Percentiles rank a stretch among this genome's conserved stretches.
These are phyloP conservation scores for Scolopax mira DNA, from an alignment of 2,113 vertebrate genomes.

Conservation along the genomic window DNA sequence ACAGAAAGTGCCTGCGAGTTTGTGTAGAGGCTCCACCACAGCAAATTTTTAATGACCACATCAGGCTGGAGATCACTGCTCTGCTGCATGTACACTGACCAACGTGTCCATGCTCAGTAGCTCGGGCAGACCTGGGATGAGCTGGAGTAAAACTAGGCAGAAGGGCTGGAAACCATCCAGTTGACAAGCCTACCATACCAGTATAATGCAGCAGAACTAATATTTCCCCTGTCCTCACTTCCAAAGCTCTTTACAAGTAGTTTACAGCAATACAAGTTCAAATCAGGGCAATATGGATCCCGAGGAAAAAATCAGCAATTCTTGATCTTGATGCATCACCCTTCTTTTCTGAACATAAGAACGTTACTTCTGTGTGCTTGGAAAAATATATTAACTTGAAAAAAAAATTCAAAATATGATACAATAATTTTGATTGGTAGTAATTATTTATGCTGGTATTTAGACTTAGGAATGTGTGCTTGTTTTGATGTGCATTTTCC, in stretches of 20 bases:
- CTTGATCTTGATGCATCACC: not conserved
- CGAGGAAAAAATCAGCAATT: not conserved
- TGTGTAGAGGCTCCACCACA: not conserved
- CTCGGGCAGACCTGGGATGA: not conserved
- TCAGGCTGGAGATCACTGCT: not conserved
- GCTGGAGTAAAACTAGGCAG: not conserved
- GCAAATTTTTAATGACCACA: not conserved
- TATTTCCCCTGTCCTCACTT: not conserved
- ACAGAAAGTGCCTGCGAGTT: not conserved
- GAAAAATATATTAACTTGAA: not conserved
- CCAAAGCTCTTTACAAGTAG: not conserved
- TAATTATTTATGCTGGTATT: not conserved
- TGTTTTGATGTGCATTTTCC: not conserved
- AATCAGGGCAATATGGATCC: not conserved
- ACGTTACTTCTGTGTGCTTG: not conserved
- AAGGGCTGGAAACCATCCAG: not conserved
- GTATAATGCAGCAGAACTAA: not conserved
- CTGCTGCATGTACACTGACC: not conserved
- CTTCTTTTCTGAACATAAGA: not conserved
- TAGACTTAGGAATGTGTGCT: not conserved
- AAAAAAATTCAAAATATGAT: not conserved
- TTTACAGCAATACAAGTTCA: not conserved
- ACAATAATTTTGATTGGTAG: not conserved
- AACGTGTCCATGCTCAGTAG: not conserved
- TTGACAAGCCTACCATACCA: not conserved